Percentiles rank a stretch among this genome's conserved stretches.
These are phyloP conservation scores for Cyclina sinensis DNA, from an alignment of 1,140 invertebrate species.

Conservation along the genomic window DNA sequence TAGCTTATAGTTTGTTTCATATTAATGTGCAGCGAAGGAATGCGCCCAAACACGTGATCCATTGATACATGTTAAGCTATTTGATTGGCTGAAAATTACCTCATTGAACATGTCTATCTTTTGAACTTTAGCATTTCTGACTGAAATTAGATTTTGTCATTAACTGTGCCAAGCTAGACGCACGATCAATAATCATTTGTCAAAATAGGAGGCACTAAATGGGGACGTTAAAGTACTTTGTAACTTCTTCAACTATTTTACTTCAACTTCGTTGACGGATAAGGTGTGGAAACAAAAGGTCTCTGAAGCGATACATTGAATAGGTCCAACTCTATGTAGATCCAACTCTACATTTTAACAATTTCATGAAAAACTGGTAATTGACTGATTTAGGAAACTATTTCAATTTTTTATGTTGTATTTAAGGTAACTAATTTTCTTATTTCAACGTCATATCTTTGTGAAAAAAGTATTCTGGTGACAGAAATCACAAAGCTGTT, in stretches of 20 bases:
- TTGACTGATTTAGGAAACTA: neutral
- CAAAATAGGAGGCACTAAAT: neutral
- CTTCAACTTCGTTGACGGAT: too few species aligned
- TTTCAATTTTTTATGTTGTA: too few species aligned
- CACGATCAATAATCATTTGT: conserved; percentile 29
- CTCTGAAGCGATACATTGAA: too few species aligned
- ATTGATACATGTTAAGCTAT: neutral
- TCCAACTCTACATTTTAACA: too few species aligned
- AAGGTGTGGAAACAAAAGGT: too few species aligned
- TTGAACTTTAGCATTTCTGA: conserved; percentile 36
- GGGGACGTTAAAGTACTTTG: neutral
- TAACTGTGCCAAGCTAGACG: neutral
- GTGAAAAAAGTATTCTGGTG: neutral
- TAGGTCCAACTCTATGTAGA: too few species aligned
- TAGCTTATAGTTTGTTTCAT: conserved; percentile 18
- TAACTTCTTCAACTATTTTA: too few species aligned
- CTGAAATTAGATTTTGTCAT: conserved; percentile 14
- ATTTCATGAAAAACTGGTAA: neutral
- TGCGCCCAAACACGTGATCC: conserved; percentile 36
- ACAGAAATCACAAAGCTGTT: neutral
- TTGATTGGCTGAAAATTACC: conserved; percentile 22
- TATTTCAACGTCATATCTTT: too few species aligned
- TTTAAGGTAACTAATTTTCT: too few species aligned
- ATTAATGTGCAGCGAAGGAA: neutral
- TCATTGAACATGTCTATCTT: conserved; percentile 28